Evolutionary conservation across 1,140 invertebrate genomes (phyloP).

Genomic region (Neodiprion virginianus): DNA sequence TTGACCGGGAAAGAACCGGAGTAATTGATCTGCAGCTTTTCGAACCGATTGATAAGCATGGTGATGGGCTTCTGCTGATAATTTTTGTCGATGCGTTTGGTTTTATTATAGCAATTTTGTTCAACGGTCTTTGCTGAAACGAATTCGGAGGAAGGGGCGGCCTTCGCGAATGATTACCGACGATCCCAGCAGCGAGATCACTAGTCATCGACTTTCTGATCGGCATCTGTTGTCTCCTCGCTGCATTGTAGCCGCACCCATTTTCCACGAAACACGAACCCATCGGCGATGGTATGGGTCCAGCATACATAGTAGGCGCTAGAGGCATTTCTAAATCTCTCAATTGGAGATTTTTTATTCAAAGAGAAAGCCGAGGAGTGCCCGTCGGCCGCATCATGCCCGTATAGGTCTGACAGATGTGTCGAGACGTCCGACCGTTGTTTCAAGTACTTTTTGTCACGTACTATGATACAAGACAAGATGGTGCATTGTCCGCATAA

Average conservation of each 20-base stretch:
- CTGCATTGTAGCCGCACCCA: not conserved
- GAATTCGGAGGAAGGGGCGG: slow-evolving; percentile 37
- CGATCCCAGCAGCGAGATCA: not conserved
- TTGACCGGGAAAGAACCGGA: slow-evolving; percentile 10
- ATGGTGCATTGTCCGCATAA: not conserved
- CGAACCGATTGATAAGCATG: slow-evolving; percentile 27
- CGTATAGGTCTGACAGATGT: not conserved
- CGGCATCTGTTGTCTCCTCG: not conserved
- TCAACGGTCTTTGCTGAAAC: slow-evolving; percentile 29
- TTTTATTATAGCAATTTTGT: slow-evolving; percentile 34
- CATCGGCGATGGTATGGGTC: not conserved
- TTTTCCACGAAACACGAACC: not conserved
- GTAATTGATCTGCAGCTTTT: slow-evolving; percentile 17
- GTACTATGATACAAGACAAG: not conserved
- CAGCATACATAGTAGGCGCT: not conserved
- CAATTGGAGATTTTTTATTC: not conserved
- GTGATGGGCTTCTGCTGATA: slow-evolving; percentile 39
- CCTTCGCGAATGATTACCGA: slow-evolving; percentile 19
- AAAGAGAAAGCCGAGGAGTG: too few relatives aligned
- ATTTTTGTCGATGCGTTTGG: slow-evolving; percentile 31
- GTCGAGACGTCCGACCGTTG: not conserved
- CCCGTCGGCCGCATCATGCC: not conserved
- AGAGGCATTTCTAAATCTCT: slow-evolving; percentile 1
- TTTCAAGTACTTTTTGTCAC: not conserved
- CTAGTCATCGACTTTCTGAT: slow-evolving; percentile 1